Evolutionary conservation across 2,113 vertebrate genomes (phyloP), one percentile per base, ranked within the genome.

Genomic region (Pomatorhinus ruficollis): DNA sequence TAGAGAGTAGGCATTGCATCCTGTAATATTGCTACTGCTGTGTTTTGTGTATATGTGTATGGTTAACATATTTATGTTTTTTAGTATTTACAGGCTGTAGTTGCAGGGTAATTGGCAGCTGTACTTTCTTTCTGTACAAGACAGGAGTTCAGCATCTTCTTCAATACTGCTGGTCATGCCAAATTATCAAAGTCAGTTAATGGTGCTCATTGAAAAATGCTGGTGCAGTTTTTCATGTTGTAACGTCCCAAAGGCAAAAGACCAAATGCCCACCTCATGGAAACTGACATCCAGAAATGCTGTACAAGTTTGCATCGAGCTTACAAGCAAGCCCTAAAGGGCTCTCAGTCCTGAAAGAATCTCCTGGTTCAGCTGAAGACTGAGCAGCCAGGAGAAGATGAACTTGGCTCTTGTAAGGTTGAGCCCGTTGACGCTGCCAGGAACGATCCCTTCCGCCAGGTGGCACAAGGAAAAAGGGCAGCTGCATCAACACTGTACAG

Each of bases 41-140:
- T 95, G 85, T 90, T 97, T 66, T 96, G 84, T 98, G 96, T 97
- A 94, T 95, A 91, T 97, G 96, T 97, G 96, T 96, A 90, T 89
- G 96, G 72, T 87, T 70, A 84, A 94, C 82, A 8, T 98, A 97
- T 97, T 97, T 97, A 97, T 60, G 9, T 33, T 91, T 91, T 76
- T 77, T 85, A 65, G 35, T 96, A 96, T 78, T 97, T 96, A 87
- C 95, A 94, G 93, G 87, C 71, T 95, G 35, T 83, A 95, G 92
- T 79, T 97, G 86, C 88, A 93, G 96, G 78, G 79, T 83, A 82
- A 92, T 71, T 87, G 84, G 95, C 96, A 97, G 93, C 94, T 96
- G 68, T 82, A 76, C 92, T 89, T 88, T 61, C 37, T 72, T 93
- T 72, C 33, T 78, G 75, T 74, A 52, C 28, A 5, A 13, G 14